These are phyloP conservation scores for Ramphastos sulfuratus DNA, from an alignment of 2,113 vertebrate species.

Conservation along the genomic window DNA sequence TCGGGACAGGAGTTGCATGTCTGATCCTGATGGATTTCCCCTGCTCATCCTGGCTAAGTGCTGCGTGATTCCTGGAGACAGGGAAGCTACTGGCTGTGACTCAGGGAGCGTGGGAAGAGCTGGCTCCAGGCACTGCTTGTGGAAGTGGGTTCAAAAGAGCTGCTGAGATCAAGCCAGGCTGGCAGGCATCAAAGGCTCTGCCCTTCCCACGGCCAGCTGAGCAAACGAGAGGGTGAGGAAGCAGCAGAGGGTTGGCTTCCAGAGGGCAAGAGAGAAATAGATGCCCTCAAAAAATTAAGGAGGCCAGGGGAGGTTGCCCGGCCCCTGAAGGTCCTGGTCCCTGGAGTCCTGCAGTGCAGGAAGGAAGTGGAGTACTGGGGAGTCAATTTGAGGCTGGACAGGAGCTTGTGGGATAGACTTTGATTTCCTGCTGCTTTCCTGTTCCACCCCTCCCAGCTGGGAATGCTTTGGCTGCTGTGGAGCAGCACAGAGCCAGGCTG, in stretches of 20 bases:
- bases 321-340: not conserved
- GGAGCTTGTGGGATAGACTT: slow-evolving; percentile 8
- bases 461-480: not conserved
- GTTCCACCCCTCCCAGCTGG: not conserved
- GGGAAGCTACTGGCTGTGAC: not conserved
- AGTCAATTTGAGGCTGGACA: not conserved
- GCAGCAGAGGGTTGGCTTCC: not conserved
- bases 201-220: not conserved
- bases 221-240: not conserved
- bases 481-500: not conserved
- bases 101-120: slow-evolving; percentile 16
- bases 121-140: not conserved
- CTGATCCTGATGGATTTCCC: not conserved
- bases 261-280: not conserved
- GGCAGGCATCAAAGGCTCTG: not conserved
- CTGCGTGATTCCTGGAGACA: not conserved
- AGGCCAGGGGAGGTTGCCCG: not conserved
- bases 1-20: not conserved
- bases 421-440: slow-evolving; percentile 41
- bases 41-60: not conserved
- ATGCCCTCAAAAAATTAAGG: not conserved
- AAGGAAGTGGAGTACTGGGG: slow-evolving; percentile 14
- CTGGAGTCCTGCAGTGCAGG: not conserved
- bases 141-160: slow-evolving; percentile 20
- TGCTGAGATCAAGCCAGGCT: slow-evolving; percentile 8